A percentile compares a stretch with the other conserved stretches of the same genome.
These are phyloP conservation scores for Rallus limicola DNA, from an alignment of 2,113 vertebrate species.

Conservation along the genomic window DNA sequence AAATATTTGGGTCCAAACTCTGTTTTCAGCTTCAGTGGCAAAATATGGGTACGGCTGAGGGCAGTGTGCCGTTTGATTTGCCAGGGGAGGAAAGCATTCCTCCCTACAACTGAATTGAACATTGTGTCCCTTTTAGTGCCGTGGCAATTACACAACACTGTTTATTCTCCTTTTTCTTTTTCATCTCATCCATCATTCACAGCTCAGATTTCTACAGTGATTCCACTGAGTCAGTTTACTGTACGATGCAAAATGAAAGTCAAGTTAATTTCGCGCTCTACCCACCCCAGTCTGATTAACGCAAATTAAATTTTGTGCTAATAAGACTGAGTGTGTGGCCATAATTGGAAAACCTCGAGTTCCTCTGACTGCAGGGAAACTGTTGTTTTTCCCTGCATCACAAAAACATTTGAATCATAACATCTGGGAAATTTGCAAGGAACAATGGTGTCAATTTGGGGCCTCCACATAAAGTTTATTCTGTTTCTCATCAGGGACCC, in stretches of 20 bases:
- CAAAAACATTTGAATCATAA: slow-evolving; percentile 12
- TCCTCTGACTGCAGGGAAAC: slow-evolving; percentile 21
- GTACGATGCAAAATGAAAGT: slow-evolving; percentile 45
- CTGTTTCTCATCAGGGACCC: background rate
- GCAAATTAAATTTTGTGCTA: slow-evolving; percentile 50
- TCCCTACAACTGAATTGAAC: background rate
- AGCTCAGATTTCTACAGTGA: slow-evolving; percentile 10
- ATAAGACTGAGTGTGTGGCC: slow-evolving; percentile 15
- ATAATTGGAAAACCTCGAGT: slow-evolving; percentile 29
- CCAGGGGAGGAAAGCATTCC: background rate
- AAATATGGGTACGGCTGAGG: background rate
- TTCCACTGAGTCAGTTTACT: slow-evolving; percentile 11
- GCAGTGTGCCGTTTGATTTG: background rate
- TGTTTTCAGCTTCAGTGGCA: background rate
- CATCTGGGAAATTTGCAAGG: slow-evolving; percentile 17
- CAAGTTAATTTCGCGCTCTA: slow-evolving; percentile 66
- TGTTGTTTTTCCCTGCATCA: background rate
- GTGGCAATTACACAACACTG: background rate
- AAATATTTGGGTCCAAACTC: background rate
- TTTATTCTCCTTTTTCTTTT: slow-evolving; percentile 2
- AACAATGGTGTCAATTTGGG: background rate
- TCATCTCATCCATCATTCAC: slow-evolving; percentile 29
- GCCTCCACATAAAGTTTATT: background rate
- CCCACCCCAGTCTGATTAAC: slow-evolving; percentile 50
- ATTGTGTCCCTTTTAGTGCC: background rate